phyloP scores from a whole-genome alignment of 2,797 vertebrate genomes.

The Helostoma temminkii region DNA sequence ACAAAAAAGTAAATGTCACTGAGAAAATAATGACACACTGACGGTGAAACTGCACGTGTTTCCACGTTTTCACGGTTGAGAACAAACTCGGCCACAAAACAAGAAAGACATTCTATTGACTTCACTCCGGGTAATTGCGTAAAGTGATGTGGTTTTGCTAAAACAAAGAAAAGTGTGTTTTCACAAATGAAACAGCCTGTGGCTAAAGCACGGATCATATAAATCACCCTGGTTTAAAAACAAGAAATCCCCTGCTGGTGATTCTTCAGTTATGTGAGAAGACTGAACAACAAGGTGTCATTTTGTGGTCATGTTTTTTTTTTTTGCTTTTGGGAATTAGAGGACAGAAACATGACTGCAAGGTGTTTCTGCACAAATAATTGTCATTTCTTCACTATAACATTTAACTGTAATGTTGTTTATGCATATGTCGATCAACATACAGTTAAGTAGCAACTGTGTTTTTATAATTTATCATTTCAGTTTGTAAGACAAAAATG shows the following conservation, averaged over 20 bases:
- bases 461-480: too few relatives aligned
- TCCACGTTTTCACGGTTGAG: background rate
- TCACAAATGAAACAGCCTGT: conserved; percentile 21
- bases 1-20: conserved; percentile 10
- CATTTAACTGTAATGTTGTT: too few relatives aligned
- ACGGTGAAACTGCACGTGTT: background rate
- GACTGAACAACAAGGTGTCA: conserved; percentile 21
- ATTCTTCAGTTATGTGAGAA: conserved; percentile 26
- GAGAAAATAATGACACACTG: conserved; percentile 19
- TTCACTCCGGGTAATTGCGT: conserved; percentile 14
- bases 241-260: conserved; percentile 33
- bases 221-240: conserved; percentile 48
- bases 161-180: conserved; percentile 62
- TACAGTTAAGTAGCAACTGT: too few relatives aligned
- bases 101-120: background rate
- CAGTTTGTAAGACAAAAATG: too few relatives aligned
- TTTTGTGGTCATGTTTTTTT: too few relatives aligned
- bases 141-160: conserved; percentile 30
- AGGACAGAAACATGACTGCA: conserved; percentile 1
- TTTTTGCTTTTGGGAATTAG: conserved; percentile 14
- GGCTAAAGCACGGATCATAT: conserved; percentile 13
- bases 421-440: too few relatives aligned
- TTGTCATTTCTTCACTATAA: background rate
- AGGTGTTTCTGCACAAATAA: conserved; percentile 9
- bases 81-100: background rate